A percentile compares a stretch with the other conserved stretches of the same genome.
Evolutionary conservation across 2,113 vertebrate genomes (phyloP).

Genomic region (Charina bottae): DNA sequence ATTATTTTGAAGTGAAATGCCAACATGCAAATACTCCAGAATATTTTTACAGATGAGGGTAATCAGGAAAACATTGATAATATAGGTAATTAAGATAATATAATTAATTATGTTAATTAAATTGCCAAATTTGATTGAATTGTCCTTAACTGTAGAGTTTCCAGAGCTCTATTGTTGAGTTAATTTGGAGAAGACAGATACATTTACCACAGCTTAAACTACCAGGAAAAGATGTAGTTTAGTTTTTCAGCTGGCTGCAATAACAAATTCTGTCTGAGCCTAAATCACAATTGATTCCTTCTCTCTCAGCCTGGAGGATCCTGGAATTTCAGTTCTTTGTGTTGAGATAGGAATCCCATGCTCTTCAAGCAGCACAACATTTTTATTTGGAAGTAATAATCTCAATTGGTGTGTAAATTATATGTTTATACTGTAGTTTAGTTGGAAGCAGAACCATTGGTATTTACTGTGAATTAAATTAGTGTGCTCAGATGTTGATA

Average conservation of each 20-base stretch:
- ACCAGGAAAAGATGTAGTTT: background rate
- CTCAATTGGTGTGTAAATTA: background rate
- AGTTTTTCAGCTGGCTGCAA: background rate
- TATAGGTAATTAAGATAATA: background rate
- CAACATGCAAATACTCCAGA: background rate
- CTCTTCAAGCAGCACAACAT: background rate
- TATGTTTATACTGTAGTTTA: background rate
- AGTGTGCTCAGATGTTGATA: too few species aligned
- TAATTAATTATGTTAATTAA: background rate
- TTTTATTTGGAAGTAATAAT: background rate
- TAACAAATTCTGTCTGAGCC: background rate
- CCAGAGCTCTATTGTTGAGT: background rate
- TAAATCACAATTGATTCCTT: background rate
- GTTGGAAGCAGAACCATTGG: background rate
- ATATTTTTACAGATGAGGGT: background rate
- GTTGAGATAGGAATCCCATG: background rate
- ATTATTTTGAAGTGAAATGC: background rate
- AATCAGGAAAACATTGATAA: background rate
- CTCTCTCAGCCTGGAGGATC: background rate
- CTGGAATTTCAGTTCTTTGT: background rate
- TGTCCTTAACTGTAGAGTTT: background rate
- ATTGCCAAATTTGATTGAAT: background rate
- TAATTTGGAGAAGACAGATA: background rate
- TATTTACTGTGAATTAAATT: background rate
- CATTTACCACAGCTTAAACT: background rate